Evolutionary conservation across 64 coral and sea anemone species (phyloP).

Genomic region (Cladopsammia gracilis): DNA sequence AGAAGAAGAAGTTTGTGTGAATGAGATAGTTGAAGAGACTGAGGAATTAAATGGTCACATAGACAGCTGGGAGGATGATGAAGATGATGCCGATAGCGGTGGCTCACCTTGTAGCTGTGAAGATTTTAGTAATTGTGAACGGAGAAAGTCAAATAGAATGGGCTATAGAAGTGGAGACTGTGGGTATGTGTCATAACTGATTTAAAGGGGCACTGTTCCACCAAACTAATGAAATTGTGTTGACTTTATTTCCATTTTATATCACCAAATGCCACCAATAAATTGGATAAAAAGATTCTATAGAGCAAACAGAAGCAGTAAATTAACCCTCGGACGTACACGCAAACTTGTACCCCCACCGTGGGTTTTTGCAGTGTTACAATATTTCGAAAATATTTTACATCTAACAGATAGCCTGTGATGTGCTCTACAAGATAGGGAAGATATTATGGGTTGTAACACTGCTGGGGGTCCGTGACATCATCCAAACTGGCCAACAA

Average conservation of each 20-base stretch:
- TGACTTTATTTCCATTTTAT: background rate
- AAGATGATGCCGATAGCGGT: conserved; percentile 72
- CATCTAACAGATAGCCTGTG: too few relatives aligned
- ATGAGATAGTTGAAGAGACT: conserved; percentile 75
- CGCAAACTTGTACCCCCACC: too few relatives aligned
- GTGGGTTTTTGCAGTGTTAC: too few relatives aligned
- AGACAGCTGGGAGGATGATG: conserved; percentile 85
- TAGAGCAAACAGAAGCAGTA: too few relatives aligned
- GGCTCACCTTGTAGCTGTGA: conserved; percentile 62
- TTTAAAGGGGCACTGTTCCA: background rate
- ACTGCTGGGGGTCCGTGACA: too few relatives aligned
- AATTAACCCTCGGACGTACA: too few relatives aligned
- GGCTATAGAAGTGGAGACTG: conserved; percentile 54
- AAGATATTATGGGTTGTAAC: too few relatives aligned
- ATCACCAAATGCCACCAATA: background rate
- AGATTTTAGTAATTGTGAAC: conserved; percentile 26
- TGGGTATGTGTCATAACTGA: conserved; percentile 29
- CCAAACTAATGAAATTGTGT: too few relatives aligned
- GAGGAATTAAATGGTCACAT: conserved; percentile 59
- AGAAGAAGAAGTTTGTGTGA: conserved; percentile 52
- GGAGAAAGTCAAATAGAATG: background rate
- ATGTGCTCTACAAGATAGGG: too few relatives aligned
- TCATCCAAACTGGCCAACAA: too few relatives aligned
- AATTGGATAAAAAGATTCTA: too few relatives aligned
- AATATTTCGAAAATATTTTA: too few relatives aligned